Base-by-base conservation (phyloP, 2,113 vertebrate genomes). In the Sclerurus mexicanus region DNA sequence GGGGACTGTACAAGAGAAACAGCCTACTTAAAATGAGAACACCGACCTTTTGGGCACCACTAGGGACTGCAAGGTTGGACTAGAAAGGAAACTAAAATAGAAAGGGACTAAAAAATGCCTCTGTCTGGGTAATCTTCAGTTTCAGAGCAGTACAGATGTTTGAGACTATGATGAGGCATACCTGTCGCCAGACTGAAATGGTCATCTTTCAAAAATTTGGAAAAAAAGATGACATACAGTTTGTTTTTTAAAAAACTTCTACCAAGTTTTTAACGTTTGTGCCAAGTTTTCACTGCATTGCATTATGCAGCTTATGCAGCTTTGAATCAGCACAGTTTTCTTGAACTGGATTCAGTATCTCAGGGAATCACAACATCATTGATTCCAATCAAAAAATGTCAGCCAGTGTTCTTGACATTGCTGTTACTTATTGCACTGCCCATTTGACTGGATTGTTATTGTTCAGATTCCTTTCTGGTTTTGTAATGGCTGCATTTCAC, bases 391-490 rank as follows among this genome's bases (percentile, higher is more conserved):
- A 95, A 95, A 98, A 98, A 60, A 73, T 96, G 97, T 96, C 95
- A 86, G 89, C 56, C 69, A 50, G 56, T 89, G 60, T 90, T 93
- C 87, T 94, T 96, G 85, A 90, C 85, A 83, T 90, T 74, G 42
- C 59, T 83, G 56, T 80, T 94, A 50, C 68, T 94, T 94, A 87
- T 72, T 93, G 85, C 3, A 0, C 89, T 93, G 85, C 69, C 92
- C 80, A 66, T 84, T 85, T 94, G 69, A 93, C 50, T 86, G 69
- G 64, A 33, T 97, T 95, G 87, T 96, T 96, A 93, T 79, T 96
- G 94, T 95, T 95, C 90, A 84, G 95, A 94, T 96, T 97, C 96
- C 90, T 95, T 94, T 96, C 95, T 96, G 85, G 74, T 96, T 97
- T 87, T 89, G 92, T 95, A 96, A 95, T 86, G 92, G 84, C 87